These are phyloP conservation scores for Mycteria americana DNA, from an alignment of 2,797 vertebrate genomes.

Conservation along the genomic window DNA sequence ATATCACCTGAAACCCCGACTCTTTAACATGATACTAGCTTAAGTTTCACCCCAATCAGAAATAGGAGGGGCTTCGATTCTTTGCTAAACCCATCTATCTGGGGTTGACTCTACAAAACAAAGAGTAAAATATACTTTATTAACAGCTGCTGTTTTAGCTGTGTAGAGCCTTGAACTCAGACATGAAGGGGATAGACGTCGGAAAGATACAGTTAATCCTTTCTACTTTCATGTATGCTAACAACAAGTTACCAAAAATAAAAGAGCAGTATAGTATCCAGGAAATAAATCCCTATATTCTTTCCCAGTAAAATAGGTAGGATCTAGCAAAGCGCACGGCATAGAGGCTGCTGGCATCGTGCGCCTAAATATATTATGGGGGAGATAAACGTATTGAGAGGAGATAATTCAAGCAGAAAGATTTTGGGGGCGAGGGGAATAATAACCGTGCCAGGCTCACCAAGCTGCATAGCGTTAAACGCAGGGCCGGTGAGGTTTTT, in stretches of 20 bases:
- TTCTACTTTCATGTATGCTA: slow-evolving; percentile 41
- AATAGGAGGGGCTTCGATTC: background rate
- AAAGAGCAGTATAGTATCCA: background rate
- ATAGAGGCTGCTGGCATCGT: background rate
- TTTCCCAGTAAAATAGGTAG: background rate
- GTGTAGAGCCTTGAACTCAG: background rate
- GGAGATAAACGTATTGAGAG: background rate
- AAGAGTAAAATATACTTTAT: background rate
- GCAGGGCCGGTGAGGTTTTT: background rate
- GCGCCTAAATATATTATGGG: background rate
- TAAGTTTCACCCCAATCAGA: background rate
- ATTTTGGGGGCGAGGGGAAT: background rate
- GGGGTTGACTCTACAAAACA: background rate
- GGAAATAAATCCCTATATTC: slow-evolving; percentile 9
- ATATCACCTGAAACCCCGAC: background rate
- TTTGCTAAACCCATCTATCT: background rate
- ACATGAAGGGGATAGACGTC: background rate
- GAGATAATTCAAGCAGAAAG: background rate
- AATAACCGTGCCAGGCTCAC: background rate
- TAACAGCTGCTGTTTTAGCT: slow-evolving; percentile 40
- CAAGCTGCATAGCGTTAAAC: background rate
- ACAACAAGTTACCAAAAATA: slow-evolving; percentile 61
- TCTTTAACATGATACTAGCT: background rate
- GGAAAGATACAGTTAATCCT: slow-evolving; percentile 68
- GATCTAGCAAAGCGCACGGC: background rate